Evolutionary conservation across 2,888 invertebrate genomes (phyloP).

Genomic region (Blastobasis adustella): DNA sequence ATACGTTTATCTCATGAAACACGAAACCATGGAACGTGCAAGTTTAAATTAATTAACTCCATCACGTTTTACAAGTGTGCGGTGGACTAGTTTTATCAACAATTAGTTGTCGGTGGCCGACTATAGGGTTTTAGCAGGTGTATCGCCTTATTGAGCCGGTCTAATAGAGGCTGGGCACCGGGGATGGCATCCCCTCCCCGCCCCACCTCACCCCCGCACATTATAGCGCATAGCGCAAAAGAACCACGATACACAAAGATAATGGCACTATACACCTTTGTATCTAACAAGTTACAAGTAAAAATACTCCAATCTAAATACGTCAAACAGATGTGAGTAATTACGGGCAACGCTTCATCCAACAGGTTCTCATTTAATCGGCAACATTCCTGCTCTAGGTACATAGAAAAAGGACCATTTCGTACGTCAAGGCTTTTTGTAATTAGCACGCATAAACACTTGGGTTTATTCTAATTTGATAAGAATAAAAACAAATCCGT

Average conservation of each 20-base stretch:
- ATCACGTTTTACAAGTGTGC: conserved; percentile 3
- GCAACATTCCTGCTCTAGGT: too few species aligned
- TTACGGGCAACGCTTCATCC: conserved; percentile 13
- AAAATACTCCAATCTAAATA: conserved; percentile 28
- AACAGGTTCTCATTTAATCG: too few species aligned
- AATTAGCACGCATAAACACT: not conserved
- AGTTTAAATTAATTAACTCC: too few species aligned
- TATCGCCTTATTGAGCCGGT: conserved; percentile 44
- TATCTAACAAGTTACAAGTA: conserved; percentile 13
- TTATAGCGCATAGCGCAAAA: conserved; percentile 22
- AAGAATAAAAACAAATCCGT: not conserved
- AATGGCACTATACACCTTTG: conserved; percentile 39
- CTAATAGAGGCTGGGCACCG: conserved; percentile 43
- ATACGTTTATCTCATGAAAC: too few species aligned
- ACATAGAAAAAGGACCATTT: too few species aligned
- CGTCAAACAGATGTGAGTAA: conserved; percentile 36
- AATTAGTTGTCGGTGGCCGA: conserved; percentile 41
- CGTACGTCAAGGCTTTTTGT: not conserved
- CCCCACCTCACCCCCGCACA: conserved; percentile 47
- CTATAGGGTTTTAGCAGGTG: conserved; percentile 63
- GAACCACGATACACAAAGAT: conserved; percentile 39
- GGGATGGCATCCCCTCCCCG: conserved; percentile 10
- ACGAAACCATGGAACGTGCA: too few species aligned
- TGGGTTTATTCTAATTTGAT: conserved; percentile 1
- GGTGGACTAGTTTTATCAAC: conserved; percentile 36